Conservation (phyloP, 1,140 invertebrate genomes). For the Hylaeus anthracinus region DNA sequence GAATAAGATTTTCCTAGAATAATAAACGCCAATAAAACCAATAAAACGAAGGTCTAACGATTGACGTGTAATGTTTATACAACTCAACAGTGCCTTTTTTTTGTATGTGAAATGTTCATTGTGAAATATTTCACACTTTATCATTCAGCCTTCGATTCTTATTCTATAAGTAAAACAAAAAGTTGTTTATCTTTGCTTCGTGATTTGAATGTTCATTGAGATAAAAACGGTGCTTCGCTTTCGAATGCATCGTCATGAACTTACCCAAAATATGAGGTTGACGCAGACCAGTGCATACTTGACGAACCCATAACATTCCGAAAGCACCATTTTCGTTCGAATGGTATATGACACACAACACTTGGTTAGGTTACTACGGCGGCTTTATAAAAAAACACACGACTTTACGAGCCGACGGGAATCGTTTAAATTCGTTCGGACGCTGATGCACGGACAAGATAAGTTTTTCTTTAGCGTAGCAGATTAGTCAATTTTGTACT, state of each 20-base stretch:
- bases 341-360: conserved; percentile 20
- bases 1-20: too few species aligned
- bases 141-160: too few species aligned
- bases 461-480: background rate
- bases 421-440: conserved; percentile 18
- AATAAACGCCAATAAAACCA: too few species aligned
- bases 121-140: too few species aligned
- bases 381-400: background rate
- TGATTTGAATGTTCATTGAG: too few species aligned
- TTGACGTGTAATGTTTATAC: too few species aligned
- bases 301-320: conserved; percentile 85
- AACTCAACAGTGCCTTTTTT: too few species aligned
- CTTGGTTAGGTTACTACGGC: conserved; percentile 15
- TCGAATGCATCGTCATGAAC: background rate
- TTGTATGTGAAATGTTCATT: too few species aligned
- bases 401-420: background rate
- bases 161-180: too few species aligned
- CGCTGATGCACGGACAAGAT: background rate
- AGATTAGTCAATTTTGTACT: background rate
- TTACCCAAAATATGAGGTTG: conserved; percentile 85
- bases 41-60: too few species aligned
- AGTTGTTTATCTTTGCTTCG: too few species aligned
- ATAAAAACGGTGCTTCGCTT: too few species aligned
- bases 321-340: conserved; percentile 82
- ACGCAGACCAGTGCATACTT: conserved; percentile 87